Conservation (phyloP, 1,140 invertebrate species). For the Ruditapes philippinarum region DNA sequence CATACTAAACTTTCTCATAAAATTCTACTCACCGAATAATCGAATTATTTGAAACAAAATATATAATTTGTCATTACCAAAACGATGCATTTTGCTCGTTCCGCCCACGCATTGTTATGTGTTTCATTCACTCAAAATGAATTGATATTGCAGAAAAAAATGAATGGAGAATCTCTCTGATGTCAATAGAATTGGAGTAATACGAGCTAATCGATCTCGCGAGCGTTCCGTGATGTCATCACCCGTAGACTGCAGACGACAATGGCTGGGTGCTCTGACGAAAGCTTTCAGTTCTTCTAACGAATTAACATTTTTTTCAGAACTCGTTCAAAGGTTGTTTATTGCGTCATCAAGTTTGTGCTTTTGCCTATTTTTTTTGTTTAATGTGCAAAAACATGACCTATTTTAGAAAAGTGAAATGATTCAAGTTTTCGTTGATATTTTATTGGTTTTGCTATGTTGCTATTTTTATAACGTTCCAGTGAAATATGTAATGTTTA, state of each 20-base stretch:
- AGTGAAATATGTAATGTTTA: too few species aligned
- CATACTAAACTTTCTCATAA: conserved; percentile 34
- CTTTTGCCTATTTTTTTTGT: not conserved
- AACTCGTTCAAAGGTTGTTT: conserved; percentile 12
- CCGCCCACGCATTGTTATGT: conserved; percentile 29
- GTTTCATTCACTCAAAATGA: conserved; percentile 41
- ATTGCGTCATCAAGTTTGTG: conserved; percentile 10
- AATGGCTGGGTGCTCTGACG: conserved; percentile 29
- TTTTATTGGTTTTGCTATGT: not conserved
- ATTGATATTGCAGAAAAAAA: conserved; percentile 43
- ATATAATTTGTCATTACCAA: conserved; percentile 9
- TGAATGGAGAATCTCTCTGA: conserved; percentile 28
- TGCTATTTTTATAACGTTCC: not conserved
- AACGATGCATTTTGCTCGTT: conserved; percentile 4
- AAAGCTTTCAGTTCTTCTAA: conserved; percentile 29
- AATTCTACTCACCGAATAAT: conserved; percentile 30
- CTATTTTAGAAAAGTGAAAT: too few species aligned
- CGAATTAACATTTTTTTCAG: conserved; percentile 13
- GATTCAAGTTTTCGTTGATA: not conserved
- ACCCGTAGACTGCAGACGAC: conserved; percentile 36
- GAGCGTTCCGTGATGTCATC: conserved; percentile 41
- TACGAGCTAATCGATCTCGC: conserved; percentile 48
- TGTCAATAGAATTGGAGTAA: conserved; percentile 48
- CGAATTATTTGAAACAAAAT: conserved; percentile 32
- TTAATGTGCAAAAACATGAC: not conserved